These are phyloP conservation scores for Aplidium turbinatum DNA, from an alignment of 23 tunicate genomes.

Conservation along the genomic window DNA sequence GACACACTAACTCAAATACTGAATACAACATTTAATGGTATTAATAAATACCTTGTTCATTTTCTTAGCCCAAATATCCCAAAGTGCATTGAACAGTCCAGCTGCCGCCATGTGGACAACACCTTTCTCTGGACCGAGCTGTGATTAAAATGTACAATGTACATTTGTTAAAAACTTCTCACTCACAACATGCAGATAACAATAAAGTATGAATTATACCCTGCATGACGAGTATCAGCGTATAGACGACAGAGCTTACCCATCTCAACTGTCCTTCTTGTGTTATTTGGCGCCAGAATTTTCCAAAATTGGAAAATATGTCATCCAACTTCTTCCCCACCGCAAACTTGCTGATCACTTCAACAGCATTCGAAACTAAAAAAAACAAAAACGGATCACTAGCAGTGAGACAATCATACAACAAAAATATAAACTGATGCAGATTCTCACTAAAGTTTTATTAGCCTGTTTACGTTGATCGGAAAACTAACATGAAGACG, in stretches of 20 bases:
- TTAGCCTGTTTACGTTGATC: too few relatives aligned
- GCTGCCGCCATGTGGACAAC: conserved; percentile 96
- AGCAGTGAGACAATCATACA: too few relatives aligned
- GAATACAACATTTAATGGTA: too few relatives aligned
- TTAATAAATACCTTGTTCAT: conserved; percentile 81
- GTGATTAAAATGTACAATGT: neutral
- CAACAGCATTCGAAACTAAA: conserved; percentile 78
- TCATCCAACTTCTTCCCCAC: conserved; percentile 58
- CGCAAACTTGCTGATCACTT: conserved; percentile 53
- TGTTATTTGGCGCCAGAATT: conserved; percentile 72
- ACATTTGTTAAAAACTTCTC: too few relatives aligned
- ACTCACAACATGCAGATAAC: neutral
- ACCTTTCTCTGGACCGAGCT: conserved; percentile 99
- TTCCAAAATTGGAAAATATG: conserved; percentile 77
- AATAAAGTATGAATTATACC: neutral
- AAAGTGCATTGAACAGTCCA: conserved; percentile 86
- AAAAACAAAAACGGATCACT: conserved; percentile 8
- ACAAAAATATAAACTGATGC: too few relatives aligned
- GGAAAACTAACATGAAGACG: too few relatives aligned
- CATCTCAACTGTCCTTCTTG: conserved; percentile 96
- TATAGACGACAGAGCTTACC: too few relatives aligned
- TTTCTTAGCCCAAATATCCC: conserved; percentile 96
- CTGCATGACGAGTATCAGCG: neutral
- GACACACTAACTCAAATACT: too few relatives aligned
- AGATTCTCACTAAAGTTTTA: too few relatives aligned